Evolutionary conservation across 2,797 vertebrate species (phyloP).

Genomic region (Characodon lateralis): DNA sequence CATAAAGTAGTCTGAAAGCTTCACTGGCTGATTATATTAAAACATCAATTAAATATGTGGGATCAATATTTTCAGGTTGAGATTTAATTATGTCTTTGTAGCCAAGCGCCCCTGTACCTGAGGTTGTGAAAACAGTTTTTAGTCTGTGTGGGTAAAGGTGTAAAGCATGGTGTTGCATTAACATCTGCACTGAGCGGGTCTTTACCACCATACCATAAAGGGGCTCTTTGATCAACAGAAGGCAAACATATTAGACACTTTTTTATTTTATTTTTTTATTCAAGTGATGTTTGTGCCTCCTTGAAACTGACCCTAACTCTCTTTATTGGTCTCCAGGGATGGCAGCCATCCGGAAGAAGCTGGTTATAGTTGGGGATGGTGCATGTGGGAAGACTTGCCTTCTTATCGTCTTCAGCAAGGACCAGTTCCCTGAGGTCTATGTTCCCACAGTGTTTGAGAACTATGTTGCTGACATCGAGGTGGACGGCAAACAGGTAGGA

Average conservation of each 20-base stretch:
- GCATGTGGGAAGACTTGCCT: constrained; percentile 99
- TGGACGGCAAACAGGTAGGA: constrained; percentile 94
- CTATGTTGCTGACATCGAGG: constrained; percentile 98
- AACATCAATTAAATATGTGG: neutral
- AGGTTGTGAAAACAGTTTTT: neutral
- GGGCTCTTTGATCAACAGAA: neutral
- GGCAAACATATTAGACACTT: neutral
- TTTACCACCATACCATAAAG: neutral
- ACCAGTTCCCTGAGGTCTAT: constrained; percentile 98
- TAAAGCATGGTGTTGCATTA: constrained; percentile 8
- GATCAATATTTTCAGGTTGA: neutral
- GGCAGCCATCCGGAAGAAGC: constrained; percentile 99
- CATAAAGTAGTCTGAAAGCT: neutral
- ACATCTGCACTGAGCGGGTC: constrained; percentile 15
- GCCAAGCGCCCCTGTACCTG: neutral
- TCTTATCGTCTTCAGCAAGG: constrained; percentile 98
- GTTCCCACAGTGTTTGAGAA: constrained; percentile 98
- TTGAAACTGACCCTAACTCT: constrained; percentile 2
- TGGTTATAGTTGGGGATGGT: constrained; percentile 98
- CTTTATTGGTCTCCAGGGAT: constrained; percentile 80
- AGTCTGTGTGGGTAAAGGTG: constrained; percentile 20
- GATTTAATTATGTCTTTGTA: neutral
- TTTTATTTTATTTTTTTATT: neutral
- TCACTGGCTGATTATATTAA: neutral
- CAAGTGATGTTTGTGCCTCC: neutral